Evolutionary conservation across 2,888 invertebrate species (phyloP).

Genomic region (Eupithecia inturbata): DNA sequence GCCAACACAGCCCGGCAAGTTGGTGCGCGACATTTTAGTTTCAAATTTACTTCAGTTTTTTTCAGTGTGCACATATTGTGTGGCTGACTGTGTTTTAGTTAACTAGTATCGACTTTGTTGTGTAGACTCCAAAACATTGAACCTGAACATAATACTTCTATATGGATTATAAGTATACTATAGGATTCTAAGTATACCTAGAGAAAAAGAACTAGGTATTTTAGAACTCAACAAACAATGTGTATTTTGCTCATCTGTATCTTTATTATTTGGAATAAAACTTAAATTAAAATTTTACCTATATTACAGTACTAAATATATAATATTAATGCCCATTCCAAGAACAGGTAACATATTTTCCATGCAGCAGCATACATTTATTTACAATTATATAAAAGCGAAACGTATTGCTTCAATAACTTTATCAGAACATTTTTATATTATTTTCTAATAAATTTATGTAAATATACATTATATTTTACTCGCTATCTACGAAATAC

Average conservation of each 20-base stretch:
- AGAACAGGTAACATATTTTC: slow-evolving; percentile 55
- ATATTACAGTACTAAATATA: slow-evolving; percentile 26
- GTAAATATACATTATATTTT: slow-evolving; percentile 44
- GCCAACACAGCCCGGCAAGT: neutral
- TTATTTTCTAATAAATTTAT: slow-evolving; percentile 36
- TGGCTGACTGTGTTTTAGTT: neutral
- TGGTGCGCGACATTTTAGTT: neutral
- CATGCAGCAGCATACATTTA: slow-evolving; percentile 53
- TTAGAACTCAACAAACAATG: neutral
- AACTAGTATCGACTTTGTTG: neutral
- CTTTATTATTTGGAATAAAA: slow-evolving; percentile 5
- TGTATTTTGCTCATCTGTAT: neutral
- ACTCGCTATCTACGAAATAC: slow-evolving; percentile 50
- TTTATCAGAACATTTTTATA: slow-evolving; percentile 34
- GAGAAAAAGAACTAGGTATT: neutral
- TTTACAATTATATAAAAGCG: slow-evolving; percentile 66
- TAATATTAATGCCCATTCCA: slow-evolving; percentile 56
- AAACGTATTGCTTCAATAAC: slow-evolving; percentile 69
- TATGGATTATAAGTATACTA: no score
- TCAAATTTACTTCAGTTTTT: neutral
- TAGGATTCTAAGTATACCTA: neutral
- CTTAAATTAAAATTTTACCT: neutral
- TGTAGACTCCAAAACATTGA: neutral
- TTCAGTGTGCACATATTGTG: neutral
- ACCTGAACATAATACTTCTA: no score